Percentiles rank a stretch among this genome's conserved stretches.
These are phyloP conservation scores for Torymus aiolomorphi DNA, from an alignment of 2,888 invertebrate species.

Conservation along the genomic window DNA sequence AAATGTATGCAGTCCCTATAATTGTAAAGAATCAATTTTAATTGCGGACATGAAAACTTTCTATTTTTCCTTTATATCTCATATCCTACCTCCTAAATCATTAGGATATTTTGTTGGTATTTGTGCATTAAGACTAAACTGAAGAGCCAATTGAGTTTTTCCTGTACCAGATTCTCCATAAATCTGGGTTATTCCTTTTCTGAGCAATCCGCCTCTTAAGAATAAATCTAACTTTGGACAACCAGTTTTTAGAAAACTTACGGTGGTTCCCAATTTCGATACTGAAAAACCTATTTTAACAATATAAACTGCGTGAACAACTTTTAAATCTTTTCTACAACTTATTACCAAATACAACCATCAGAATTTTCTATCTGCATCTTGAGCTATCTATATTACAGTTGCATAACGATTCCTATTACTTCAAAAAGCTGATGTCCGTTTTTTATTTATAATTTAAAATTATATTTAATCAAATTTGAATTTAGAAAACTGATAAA, in stretches of 20 bases:
- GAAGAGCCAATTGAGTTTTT: conserved; percentile 88
- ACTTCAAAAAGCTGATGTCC: not conserved
- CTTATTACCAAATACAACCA: too few species aligned
- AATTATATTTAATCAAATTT: too few species aligned
- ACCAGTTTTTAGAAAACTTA: conserved; percentile 75
- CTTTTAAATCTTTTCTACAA: too few species aligned
- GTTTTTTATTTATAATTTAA: too few species aligned
- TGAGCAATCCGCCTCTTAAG: conserved; percentile 82
- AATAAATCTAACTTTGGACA: conserved; percentile 80
- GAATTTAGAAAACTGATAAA: too few species aligned
- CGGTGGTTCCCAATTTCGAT: conserved; percentile 47
- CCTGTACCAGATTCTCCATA: conserved; percentile 89
- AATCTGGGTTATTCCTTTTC: conserved; percentile 85
- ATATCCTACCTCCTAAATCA: conserved; percentile 75
- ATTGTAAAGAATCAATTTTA: not conserved
- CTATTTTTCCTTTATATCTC: not conserved
- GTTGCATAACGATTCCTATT: too few species aligned
- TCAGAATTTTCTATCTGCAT: too few species aligned
- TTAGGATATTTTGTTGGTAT: conserved; percentile 78
- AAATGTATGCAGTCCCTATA: conserved; percentile 82
- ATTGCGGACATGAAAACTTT: conserved; percentile 4
- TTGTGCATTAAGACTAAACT: conserved; percentile 83
- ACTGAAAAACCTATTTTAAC: conserved; percentile 46
- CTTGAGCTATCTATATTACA: too few species aligned
- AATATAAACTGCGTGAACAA: too few species aligned